phyloP scores from a whole-genome alignment of 1,140 invertebrate species.

The Neuroterus valhalla region DNA sequence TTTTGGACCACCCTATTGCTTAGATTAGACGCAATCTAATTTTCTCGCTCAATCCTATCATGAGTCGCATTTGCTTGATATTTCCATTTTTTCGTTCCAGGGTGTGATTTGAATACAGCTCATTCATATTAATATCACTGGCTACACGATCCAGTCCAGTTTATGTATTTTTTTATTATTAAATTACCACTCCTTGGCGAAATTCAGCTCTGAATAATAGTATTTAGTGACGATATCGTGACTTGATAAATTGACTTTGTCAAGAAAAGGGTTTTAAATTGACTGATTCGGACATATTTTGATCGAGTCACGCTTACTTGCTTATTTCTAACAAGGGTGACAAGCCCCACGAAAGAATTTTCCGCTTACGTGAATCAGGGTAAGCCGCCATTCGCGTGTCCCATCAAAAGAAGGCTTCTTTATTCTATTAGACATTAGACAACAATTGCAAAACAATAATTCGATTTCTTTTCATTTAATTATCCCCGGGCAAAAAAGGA shows the following conservation, averaged over 20 bases:
- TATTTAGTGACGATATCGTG: conserved; percentile 18
- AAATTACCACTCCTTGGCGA: not conserved
- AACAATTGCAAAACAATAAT: no score
- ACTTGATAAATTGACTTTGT: conserved; percentile 17
- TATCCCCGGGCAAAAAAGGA: no score
- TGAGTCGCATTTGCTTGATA: no score
- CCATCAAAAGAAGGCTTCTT: not conserved
- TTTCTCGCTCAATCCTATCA: no score
- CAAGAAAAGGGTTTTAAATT: not conserved
- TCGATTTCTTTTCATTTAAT: no score
- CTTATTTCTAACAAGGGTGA: conserved; percentile 3
- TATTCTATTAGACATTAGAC: no score
- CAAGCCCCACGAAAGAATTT: not conserved
- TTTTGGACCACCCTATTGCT: no score
- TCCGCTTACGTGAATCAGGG: not conserved
- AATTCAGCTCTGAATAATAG: conserved; percentile 15
- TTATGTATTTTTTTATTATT: not conserved
- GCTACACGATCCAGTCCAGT: no score
- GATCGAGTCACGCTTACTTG: conserved; percentile 27
- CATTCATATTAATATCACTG: no score
- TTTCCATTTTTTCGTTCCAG: no score
- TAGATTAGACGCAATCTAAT: no score
- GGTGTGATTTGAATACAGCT: no score
- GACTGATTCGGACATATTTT: conserved; percentile 1
- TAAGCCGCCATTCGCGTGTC: not conserved